Evolutionary conservation across 1,140 invertebrate genomes (phyloP).

Genomic region (Scaptomyza pallida): DNA sequence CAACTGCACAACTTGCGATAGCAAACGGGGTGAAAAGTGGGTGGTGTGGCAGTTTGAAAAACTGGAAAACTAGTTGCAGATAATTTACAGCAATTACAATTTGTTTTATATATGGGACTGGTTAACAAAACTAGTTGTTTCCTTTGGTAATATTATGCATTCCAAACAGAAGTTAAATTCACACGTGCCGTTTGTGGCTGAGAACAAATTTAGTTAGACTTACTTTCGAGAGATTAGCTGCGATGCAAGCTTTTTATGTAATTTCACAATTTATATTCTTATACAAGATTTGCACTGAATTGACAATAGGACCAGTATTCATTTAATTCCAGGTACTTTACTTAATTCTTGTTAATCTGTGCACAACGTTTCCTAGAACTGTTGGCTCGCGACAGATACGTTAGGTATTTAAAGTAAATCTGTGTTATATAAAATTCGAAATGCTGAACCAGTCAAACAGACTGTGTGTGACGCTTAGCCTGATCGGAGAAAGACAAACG

Average conservation of each 20-base stretch:
- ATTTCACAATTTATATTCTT: too few relatives aligned
- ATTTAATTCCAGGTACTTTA: constrained; percentile 18
- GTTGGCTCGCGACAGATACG: constrained; percentile 5
- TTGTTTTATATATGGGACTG: background rate
- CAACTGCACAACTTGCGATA: constrained; percentile 11
- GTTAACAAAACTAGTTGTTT: background rate
- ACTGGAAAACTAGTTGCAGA: constrained; percentile 14
- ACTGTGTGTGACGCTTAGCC: constrained; percentile 15
- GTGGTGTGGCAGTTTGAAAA: background rate
- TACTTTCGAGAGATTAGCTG: background rate
- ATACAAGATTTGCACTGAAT: too few relatives aligned
- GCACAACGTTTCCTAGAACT: constrained; percentile 26
- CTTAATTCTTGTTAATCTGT: constrained; percentile 1
- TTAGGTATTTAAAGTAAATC: constrained; percentile 16
- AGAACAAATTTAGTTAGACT: background rate
- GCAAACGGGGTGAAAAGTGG: background rate
- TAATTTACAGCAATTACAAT: constrained; percentile 17
- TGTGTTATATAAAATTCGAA: background rate
- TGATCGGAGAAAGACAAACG: constrained; percentile 2
- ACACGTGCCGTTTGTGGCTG: background rate
- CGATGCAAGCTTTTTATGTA: too few relatives aligned
- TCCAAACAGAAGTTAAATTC: background rate
- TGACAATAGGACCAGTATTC: background rate
- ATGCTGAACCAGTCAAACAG: constrained; percentile 40
- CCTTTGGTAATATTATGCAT: background rate